Base-by-base conservation (phyloP, 2,888 invertebrate species). In the Phragmatobia fuliginosa region DNA sequence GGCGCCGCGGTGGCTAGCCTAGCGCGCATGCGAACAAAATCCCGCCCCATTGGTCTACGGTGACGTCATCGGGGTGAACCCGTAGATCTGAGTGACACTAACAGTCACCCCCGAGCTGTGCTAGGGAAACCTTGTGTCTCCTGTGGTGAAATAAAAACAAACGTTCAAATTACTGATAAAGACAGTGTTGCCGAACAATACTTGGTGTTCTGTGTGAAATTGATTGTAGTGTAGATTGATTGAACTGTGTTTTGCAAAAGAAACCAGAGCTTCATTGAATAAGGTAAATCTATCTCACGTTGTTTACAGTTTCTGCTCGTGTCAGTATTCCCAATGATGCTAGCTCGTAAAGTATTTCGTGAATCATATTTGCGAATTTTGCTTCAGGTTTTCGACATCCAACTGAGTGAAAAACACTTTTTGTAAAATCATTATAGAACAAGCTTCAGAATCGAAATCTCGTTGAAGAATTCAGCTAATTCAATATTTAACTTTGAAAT, bases 1-100 rank as follows among this genome's bases (percentile, higher is more conserved):
- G 94, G 94, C 94, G 94, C 92, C 94, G 89, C 88, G 89, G 87
- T 85, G 94, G 92, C 94, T 94, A 88, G 82, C 70, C 78, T n/a
- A 83, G 75, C 91, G 87, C 94, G 94, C 94, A 92, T 91, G 94
- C 94, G 94, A 86, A 76, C 65, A 68, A 81, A 83, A 88, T 87
- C 87, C 87, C 90, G 91, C 92, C 93, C 93, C 85, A 94, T 95
- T 95, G 94, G 94, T 91, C 90, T 92, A 91, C 82, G 90, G 89
- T 95, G 94, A 95, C 94, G 94, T 95, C 94, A 95, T 93, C 92
- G 88, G 94, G 94, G 94, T 94, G 93, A 94, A 92, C 91, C 90
- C 90, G 90, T 87, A 86, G 91, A 85, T 92, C 90, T 89, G 88
- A 90, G 89, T 93, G 93, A 93, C 92, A 92, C 89, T 86, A 94